Evolutionary conservation across 2,113 vertebrate genomes (phyloP).

Genomic region (Halichoerus grypus): DNA sequence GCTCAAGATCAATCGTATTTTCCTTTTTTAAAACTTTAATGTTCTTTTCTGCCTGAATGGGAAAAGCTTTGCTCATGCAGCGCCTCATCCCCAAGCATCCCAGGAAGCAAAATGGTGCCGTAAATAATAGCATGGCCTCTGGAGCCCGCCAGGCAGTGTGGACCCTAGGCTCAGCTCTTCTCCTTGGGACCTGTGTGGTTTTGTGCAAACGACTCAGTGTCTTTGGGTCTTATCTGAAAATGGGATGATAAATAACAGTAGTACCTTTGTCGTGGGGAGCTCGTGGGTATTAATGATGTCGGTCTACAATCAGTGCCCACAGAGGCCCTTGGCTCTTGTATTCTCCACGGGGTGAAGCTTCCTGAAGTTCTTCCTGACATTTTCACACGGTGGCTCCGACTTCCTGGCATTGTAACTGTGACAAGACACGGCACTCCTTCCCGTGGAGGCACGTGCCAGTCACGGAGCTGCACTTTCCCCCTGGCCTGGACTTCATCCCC

Average conservation of each 20-base stretch:
- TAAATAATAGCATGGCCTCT: rapidly evolving
- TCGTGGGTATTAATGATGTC: rapidly evolving
- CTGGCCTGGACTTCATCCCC: rapidly evolving
- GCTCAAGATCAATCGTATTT: background rate
- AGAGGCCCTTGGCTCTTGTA: rapidly evolving
- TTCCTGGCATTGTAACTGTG: rapidly evolving
- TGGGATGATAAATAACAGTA: rapidly evolving
- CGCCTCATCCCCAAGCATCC: rapidly evolving
- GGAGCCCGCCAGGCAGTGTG: rapidly evolving
- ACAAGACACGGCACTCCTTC: background rate
- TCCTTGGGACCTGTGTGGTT: background rate
- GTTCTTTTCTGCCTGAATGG: background rate
- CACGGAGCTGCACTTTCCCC: background rate
- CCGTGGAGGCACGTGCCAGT: rapidly evolving
- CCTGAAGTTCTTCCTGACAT: background rate
- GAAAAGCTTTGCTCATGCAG: too few species aligned
- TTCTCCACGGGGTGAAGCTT: rapidly evolving
- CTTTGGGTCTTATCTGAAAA: background rate
- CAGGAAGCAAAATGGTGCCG: rapidly evolving
- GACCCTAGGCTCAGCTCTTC: background rate
- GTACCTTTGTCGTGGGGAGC: rapidly evolving
- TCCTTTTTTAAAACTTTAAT: background rate
- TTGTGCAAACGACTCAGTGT: rapidly evolving
- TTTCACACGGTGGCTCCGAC: too few species aligned
- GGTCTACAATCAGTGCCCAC: rapidly evolving